These are phyloP conservation scores for Augiades crinisus DNA, from an alignment of 2,888 invertebrate species.

Conservation along the genomic window DNA sequence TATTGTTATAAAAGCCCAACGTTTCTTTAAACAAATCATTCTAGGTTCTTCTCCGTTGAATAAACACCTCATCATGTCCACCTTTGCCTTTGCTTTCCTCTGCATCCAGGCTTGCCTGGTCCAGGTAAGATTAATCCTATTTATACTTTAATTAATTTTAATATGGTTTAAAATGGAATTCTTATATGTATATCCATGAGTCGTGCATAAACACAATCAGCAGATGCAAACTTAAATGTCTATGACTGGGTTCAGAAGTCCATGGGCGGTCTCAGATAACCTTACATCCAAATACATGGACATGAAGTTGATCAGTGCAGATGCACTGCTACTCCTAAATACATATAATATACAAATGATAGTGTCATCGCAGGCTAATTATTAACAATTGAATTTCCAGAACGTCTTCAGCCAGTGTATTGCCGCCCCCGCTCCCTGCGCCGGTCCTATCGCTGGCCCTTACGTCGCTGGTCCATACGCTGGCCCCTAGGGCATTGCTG, in stretches of 20 bases:
- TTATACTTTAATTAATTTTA: not conserved
- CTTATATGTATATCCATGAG: too few relatives aligned
- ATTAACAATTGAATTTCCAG: not conserved
- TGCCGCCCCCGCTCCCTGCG: not conserved
- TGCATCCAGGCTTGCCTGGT: slow-evolving; percentile 48
- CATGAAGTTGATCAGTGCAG: too few relatives aligned
- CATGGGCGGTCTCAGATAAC: too few relatives aligned
- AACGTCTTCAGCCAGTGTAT: slow-evolving; percentile 5
- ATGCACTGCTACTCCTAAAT: too few relatives aligned
- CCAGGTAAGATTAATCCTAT: slow-evolving; percentile 33
- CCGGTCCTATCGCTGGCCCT: slow-evolving; percentile 19
- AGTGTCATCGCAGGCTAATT: too few relatives aligned
- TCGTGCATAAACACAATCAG: too few relatives aligned
- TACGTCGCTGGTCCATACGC: not conserved
- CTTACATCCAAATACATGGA: too few relatives aligned
- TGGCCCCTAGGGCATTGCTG: slow-evolving; percentile 12
- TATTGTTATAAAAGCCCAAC: not conserved
- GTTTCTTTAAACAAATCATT: not conserved
- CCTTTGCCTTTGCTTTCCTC: slow-evolving; percentile 39
- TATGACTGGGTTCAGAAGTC: too few relatives aligned
- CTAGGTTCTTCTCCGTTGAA: not conserved
- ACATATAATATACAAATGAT: too few relatives aligned
- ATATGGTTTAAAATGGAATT: not conserved
- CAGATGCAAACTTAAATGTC: too few relatives aligned
- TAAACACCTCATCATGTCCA: slow-evolving; percentile 34